phyloP scores from a whole-genome alignment of 2,113 vertebrate genomes.

The Camelus dromedarius region DNA sequence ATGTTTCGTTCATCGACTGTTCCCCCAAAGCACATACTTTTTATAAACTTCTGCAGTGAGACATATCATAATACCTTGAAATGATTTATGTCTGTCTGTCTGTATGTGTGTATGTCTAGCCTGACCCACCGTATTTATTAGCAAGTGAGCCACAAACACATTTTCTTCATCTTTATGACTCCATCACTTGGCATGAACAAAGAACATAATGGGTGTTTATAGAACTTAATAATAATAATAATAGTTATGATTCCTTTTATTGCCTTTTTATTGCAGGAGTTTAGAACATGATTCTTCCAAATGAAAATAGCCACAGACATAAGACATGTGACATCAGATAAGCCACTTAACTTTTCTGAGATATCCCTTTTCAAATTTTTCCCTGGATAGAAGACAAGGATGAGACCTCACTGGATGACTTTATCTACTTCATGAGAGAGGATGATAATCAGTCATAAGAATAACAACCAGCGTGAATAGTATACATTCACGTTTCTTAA shows the following conservation, averaged over 20 bases:
- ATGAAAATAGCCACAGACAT: background rate
- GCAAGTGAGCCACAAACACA: background rate
- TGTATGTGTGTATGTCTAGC: background rate
- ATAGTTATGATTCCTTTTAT: background rate
- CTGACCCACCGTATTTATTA: background rate
- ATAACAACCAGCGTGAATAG: background rate
- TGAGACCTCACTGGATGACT: background rate
- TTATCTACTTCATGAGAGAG: background rate
- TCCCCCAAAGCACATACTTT: background rate
- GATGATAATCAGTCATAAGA: background rate
- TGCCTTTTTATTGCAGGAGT: background rate
- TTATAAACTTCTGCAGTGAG: background rate
- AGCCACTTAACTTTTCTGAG: slow-evolving; percentile 36
- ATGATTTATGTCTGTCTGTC: background rate
- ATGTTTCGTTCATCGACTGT: background rate
- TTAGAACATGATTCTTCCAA: background rate
- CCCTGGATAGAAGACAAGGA: background rate
- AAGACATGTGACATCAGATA: background rate
- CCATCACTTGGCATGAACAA: background rate
- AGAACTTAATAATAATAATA: background rate
- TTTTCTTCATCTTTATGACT: background rate
- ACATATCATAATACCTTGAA: background rate
- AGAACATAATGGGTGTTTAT: background rate
- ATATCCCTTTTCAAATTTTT: background rate
- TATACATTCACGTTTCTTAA: background rate